Base-by-base conservation (phyloP, 2,113 vertebrate genomes). In the Stegostoma tigrinum region DNA sequence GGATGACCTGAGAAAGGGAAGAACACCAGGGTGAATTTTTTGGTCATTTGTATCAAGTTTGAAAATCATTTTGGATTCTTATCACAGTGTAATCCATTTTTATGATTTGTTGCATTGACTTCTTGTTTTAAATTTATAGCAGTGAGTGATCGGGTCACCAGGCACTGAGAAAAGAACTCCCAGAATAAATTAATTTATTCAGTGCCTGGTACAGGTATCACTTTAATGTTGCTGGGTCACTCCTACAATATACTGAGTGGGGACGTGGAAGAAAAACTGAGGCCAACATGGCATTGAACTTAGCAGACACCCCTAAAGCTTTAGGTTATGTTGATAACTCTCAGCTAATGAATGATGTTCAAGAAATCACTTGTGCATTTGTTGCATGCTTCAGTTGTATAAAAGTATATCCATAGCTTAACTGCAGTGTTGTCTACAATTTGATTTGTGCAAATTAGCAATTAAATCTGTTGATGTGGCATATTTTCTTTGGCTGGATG, bases 81-180 rank as follows among this genome's bases (percentile, higher is more conserved):
- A 95, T 95, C 67, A 6, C 21, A 30, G 4, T 48, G 23, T 38
- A 94, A 66, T 68, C 42, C 24, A 24, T 27, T 95, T 66, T 72
- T 95, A 48, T 72, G 93, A 95, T 95, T 70, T 24, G 89, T 34
- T 45, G 91, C 38, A 68, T 42, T 45, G 66, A 70, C 23, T 94
- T 42, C 45, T 42, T 70, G 67, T 66, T 91, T 91, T 91, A 66
- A 66, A n/a, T 66, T 67, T 72, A 48, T 67, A 45, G 38, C 38
- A 48, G 93, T 72, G 93, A 95, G 24, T 45, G 67, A 70, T 70
- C 93, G 34, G 93, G 93, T 95, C 93, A 95, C 67, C 93, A 95
- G 67, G 93, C 93, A 68, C 93, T 95, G 67, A 72, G 45, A 89
- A 55, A 38, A 94, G 38, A 91, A 14, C 87, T 94, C 61, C 34